Base-by-base conservation (phyloP, 1,140 invertebrate genomes). In the Drosophila prosaltans region DNA sequence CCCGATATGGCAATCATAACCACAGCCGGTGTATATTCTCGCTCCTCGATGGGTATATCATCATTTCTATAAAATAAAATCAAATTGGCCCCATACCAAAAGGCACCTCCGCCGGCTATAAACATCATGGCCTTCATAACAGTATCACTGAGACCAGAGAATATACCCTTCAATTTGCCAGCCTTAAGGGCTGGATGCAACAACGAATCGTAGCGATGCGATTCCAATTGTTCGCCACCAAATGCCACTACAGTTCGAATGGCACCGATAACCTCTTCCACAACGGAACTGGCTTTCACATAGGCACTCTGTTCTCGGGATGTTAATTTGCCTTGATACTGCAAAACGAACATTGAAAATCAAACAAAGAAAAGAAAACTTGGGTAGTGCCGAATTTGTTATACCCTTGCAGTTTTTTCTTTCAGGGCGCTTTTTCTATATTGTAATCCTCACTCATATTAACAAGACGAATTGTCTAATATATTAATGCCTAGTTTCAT, bases 81-180 rank as follows among this genome's bases (percentile, higher is more conserved):
- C 24, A 97, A 92, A 51, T 94, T 94, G 0, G 96, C 95, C 0
- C 97, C 97, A 91, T 97, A 97, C 96, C 96, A 98, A 91, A 98
- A 97, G 0, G 96, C 95, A 0, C 97, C 90, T 0, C 96, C 95
- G 81, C 97, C 97, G 8, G 95, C 95, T n/a, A 94, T 92, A 80
- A 97, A 98, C 57, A 97, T 95, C 65, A 97, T 95, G 70, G 97
- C 94, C 94, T 96, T 97, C 93, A 97, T 95, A 32, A 96, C 94
- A 3, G 95, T 95, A 28, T 95, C 94, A 10, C 96, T 96, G 2
- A 96, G 91, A 0, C 96, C 97, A 1, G 95, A 95, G 82, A 94
- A 95, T 65, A 96, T 91, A 3, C 96, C 96, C 83, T 97, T 96
- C 73, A 92, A 94, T 11, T 95, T 94, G 0, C 96, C 96, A 4